phyloP scores from a whole-genome alignment of 92 coral and sea anemone genomes.

The Ricordea florida region DNA sequence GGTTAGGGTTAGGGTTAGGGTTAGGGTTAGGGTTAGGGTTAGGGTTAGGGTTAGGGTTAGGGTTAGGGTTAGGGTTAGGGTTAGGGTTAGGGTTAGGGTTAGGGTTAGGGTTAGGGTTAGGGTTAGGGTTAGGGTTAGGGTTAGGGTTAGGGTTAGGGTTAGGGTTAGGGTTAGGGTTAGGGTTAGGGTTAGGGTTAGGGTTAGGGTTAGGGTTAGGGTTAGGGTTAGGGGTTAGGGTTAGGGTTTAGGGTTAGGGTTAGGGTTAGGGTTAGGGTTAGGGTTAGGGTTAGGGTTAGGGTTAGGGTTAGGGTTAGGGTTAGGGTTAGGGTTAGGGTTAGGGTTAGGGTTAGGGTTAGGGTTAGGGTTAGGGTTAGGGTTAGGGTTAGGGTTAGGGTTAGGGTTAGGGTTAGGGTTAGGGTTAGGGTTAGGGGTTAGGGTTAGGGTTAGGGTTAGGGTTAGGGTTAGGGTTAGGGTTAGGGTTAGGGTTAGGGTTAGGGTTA shows the following conservation, averaged over 20 bases:
- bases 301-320: conserved; percentile 60
- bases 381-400: conserved; percentile 38
- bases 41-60: conserved; percentile 47
- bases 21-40: conserved; percentile 66
- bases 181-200: conserved; percentile 55
- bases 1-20: conserved; percentile 66
- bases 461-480: conserved; percentile 54
- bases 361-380: conserved; percentile 51
- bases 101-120: conserved; percentile 58
- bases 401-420: conserved; percentile 26
- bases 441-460: conserved; percentile 43
- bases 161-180: conserved; percentile 42
- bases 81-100: conserved; percentile 37
- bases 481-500: conserved; percentile 39
- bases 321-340: conserved; percentile 56
- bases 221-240: conserved; percentile 21
- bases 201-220: conserved; percentile 53
- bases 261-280: conserved; percentile 20
- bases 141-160: conserved; percentile 54
- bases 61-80: conserved; percentile 36
- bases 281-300: conserved; percentile 43
- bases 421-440: conserved; percentile 36
- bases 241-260: conserved; percentile 41
- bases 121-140: conserved; percentile 50
- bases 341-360: conserved; percentile 44